Evolutionary conservation across 2,888 invertebrate genomes (phyloP).

Genomic region (Melieria omissa): DNA sequence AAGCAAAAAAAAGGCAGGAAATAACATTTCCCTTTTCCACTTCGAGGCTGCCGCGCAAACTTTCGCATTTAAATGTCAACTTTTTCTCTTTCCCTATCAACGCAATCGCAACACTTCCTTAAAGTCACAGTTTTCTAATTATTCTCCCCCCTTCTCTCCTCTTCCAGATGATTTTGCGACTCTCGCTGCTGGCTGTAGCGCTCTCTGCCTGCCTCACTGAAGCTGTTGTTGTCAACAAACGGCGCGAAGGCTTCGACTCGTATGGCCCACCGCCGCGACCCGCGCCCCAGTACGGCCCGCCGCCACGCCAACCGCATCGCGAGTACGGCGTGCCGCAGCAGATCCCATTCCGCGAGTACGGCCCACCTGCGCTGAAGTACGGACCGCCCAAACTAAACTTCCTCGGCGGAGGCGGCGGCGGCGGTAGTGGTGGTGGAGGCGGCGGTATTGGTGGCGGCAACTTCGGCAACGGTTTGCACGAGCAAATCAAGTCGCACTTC

Average conservation of each 20-base stretch:
- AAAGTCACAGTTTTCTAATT: neutral
- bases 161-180: conserved; percentile 50
- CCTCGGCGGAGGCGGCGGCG: conserved; percentile 60
- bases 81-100: no score
- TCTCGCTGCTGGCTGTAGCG: conserved; percentile 48
- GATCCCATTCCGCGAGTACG: conserved; percentile 63
- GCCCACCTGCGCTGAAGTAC: conserved; percentile 66
- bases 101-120: no score
- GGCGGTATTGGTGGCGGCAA: conserved; percentile 32
- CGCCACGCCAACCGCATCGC: conserved; percentile 70
- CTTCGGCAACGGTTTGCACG: conserved; percentile 53
- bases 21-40: no score
- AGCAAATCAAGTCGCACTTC: conserved; percentile 65
- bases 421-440: conserved; percentile 48
- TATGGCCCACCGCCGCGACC: conserved; percentile 71
- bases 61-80: no score
- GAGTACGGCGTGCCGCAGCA: conserved; percentile 63
- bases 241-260: conserved; percentile 63
- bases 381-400: conserved; percentile 69
- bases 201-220: conserved; percentile 44
- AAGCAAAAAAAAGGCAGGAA: no score
- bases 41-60: no score
- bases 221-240: conserved; percentile 57
- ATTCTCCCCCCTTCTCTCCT: neutral
- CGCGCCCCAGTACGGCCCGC: conserved; percentile 65